Percentiles rank a stretch among this genome's conserved stretches.
These are phyloP conservation scores for Glyptemys insculpta DNA, from an alignment of 2,797 vertebrate genomes.

Conservation along the genomic window DNA sequence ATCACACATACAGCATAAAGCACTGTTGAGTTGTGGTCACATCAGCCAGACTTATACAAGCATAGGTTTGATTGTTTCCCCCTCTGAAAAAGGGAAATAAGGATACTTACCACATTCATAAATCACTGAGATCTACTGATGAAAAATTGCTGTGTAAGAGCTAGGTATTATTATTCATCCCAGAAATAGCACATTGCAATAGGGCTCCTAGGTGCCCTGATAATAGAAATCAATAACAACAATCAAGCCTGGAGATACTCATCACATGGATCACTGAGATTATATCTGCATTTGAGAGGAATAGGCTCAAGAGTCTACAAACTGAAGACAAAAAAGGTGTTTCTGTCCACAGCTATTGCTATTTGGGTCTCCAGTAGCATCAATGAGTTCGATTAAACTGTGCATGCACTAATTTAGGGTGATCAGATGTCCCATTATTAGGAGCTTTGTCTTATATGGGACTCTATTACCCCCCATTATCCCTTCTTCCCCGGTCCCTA, in stretches of 20 bases:
- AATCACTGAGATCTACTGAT: not conserved
- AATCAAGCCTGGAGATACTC: not conserved
- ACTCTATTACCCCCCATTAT: not conserved
- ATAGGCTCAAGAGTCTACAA: not conserved
- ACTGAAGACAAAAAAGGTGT: not conserved
- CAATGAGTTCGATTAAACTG: not conserved
- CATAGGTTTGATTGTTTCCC: not conserved
- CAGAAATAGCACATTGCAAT: not conserved
- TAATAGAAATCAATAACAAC: not conserved
- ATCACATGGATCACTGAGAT: not conserved
- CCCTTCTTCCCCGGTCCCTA: not conserved
- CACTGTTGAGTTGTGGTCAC: not conserved
- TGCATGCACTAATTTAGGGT: not conserved
- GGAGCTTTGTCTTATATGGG: not conserved
- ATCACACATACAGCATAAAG: not conserved
- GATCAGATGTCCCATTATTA: not conserved
- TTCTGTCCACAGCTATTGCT: not conserved
- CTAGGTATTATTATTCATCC: not conserved
- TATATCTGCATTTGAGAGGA: not conserved
- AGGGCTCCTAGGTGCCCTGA: not conserved
- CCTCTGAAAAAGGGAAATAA: not conserved
- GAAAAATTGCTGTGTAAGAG: not conserved
- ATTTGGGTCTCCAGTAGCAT: not conserved
- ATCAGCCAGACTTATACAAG: not conserved
- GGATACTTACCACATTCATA: not conserved